phyloP scores from a whole-genome alignment of 2,113 vertebrate species.

The Gulo gulo region DNA sequence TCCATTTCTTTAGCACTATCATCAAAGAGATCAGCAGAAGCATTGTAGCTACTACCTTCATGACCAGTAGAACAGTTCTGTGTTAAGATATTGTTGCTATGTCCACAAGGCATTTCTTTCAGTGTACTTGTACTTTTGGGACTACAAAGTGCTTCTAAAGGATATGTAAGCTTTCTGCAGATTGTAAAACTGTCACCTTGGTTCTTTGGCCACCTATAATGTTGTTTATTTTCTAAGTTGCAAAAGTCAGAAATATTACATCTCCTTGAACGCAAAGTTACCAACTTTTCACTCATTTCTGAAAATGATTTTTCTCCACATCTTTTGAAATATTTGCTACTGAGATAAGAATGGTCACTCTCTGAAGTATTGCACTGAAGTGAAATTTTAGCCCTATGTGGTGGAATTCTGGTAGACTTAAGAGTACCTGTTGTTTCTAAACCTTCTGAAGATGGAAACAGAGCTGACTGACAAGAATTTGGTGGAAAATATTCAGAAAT shows the following conservation, averaged over 20 bases:
- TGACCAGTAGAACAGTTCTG: constrained; percentile 13
- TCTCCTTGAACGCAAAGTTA: not conserved
- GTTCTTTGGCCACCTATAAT: constrained; percentile 12
- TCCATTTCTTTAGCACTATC: constrained; percentile 62
- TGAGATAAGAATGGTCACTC: constrained; percentile 43
- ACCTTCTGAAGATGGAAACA: constrained; percentile 22
- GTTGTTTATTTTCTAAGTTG: constrained; percentile 65
- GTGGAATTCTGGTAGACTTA: not conserved
- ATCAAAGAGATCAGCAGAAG: constrained; percentile 89
- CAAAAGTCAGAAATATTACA: not conserved
- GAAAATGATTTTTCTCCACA: constrained; percentile 30
- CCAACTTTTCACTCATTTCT: constrained; percentile 30
- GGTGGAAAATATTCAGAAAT: constrained; percentile 3
- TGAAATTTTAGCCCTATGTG: constrained; percentile 1
- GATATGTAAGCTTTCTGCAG: constrained; percentile 34
- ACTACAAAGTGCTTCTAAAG: constrained; percentile 30
- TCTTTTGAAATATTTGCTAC: not conserved
- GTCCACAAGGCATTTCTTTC: constrained; percentile 51
- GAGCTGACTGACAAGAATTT: not conserved
- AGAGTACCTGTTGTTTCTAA: constrained; percentile 13
- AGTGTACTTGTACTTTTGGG: constrained; percentile 38
- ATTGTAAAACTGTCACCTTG: constrained; percentile 37
- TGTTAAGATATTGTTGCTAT: not conserved
- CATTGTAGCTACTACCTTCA: constrained; percentile 80
- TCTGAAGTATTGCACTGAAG: not conserved